phyloP scores from a whole-genome alignment of 30 jellyfish, hydroid and myxozoan genomes.

The Hydra vulgaris region DNA sequence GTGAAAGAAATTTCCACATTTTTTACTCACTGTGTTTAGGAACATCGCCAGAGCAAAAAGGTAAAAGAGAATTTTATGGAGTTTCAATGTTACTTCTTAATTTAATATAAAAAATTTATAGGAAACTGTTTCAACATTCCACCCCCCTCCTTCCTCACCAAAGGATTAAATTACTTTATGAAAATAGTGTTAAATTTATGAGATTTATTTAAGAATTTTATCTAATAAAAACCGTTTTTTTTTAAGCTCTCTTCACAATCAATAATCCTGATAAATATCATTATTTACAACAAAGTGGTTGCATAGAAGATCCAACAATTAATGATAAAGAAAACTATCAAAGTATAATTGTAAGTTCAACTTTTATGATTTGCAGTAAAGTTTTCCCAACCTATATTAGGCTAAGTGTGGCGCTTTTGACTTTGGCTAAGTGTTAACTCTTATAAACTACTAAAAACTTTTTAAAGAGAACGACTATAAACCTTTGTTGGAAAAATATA shows the following conservation, averaged over 20 bases:
- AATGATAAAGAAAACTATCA: constrained; percentile 66
- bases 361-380: too few relatives aligned
- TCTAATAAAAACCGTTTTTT: neutral
- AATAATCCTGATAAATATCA: constrained; percentile 54
- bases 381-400: too few relatives aligned
- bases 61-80: too few relatives aligned
- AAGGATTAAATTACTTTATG: too few relatives aligned
- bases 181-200: too few relatives aligned
- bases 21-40: constrained; percentile 81
- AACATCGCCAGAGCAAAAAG: constrained; percentile 54
- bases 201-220: too few relatives aligned
- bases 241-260: constrained; percentile 57
- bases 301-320: constrained; percentile 81
- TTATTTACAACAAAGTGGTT: constrained; percentile 82
- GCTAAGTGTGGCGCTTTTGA: too few relatives aligned
- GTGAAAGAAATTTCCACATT: constrained; percentile 85
- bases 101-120: too few relatives aligned
- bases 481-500: too few relatives aligned
- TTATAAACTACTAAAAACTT: too few relatives aligned
- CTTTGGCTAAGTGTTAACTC: too few relatives aligned
- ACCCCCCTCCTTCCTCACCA: neutral
- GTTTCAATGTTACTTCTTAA: neutral
- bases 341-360: constrained; percentile 40
- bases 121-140: neutral
- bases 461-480: too few relatives aligned